Evolutionary conservation across 2,888 invertebrate genomes (phyloP).

Genomic region (Callyntrura guangdongensis): DNA sequence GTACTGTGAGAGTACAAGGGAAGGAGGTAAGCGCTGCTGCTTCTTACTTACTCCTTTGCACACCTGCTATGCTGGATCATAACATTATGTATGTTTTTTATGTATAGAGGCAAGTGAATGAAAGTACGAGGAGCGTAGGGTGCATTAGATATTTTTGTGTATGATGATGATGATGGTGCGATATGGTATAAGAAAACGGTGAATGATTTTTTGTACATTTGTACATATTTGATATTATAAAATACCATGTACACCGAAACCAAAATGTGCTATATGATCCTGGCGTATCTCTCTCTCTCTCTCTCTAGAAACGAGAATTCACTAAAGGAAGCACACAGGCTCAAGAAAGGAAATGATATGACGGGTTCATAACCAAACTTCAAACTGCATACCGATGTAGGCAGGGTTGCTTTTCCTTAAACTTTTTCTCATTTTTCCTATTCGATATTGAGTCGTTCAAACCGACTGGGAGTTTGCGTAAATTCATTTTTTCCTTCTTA

Average conservation of each 20-base stretch:
- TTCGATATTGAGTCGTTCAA: background rate
- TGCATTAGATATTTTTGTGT: no score
- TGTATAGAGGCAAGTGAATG: no score
- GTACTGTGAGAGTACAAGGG: no score
- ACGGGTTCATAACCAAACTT: slow-evolving; percentile 30
- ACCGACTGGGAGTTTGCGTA: slow-evolving; percentile 24
- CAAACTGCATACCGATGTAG: background rate
- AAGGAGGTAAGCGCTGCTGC: background rate
- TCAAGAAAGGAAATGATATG: background rate
- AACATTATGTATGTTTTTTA: background rate
- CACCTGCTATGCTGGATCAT: slow-evolving; percentile 12
- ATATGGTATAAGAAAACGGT: no score
- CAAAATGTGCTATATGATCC: no score
- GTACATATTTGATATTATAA: no score
- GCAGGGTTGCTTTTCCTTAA: background rate
- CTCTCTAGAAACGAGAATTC: background rate
- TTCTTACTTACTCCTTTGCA: no score
- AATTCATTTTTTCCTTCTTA: slow-evolving; percentile 17
- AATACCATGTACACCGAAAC: no score
- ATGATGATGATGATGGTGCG: no score
- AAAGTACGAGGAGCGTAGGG: no score
- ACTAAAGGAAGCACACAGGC: background rate
- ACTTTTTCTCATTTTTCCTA: background rate
- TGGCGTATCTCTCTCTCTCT: no score
- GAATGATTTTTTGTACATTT: no score